These are phyloP conservation scores for Gisinianus flammeolus DNA, from an alignment of 2,888 invertebrate genomes.

Conservation along the genomic window DNA sequence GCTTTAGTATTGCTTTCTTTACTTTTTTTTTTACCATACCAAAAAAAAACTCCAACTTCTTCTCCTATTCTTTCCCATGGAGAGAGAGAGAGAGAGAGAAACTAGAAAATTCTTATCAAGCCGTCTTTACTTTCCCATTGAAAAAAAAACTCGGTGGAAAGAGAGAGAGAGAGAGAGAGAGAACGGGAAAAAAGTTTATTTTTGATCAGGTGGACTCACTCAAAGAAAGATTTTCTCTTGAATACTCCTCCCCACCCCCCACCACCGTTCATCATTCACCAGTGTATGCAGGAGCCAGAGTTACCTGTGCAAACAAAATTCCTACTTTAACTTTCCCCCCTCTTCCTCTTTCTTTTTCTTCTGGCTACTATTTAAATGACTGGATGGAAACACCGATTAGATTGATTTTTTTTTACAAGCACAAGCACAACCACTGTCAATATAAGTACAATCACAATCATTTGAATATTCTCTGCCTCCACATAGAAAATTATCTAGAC, in stretches of 20 bases:
- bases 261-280: too few relatives aligned
- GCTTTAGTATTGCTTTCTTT: too few relatives aligned
- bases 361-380: slow-evolving; percentile 26
- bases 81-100: not conserved
- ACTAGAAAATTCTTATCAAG: slow-evolving; percentile 20
- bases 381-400: not conserved
- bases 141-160: not conserved
- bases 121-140: slow-evolving; percentile 25
- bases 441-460: too few relatives aligned
- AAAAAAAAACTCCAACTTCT: not conserved
- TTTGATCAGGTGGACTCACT: slow-evolving; percentile 25
- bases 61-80: too few relatives aligned
- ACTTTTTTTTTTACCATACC: too few relatives aligned
- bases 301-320: slow-evolving; percentile 30
- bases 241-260: slow-evolving; percentile 6
- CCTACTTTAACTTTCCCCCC: too few relatives aligned
- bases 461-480: too few relatives aligned
- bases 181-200: slow-evolving; percentile 27
- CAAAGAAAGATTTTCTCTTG: slow-evolving; percentile 7
- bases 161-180: not conserved
- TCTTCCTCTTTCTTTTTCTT: slow-evolving; percentile 11
- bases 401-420: slow-evolving; percentile 26
- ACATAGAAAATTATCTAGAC: too few relatives aligned
- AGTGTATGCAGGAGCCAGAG: too few relatives aligned
- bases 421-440: too few relatives aligned